phyloP scores from a whole-genome alignment of 2,888 invertebrate species.

The Microctonus brassicae region DNA sequence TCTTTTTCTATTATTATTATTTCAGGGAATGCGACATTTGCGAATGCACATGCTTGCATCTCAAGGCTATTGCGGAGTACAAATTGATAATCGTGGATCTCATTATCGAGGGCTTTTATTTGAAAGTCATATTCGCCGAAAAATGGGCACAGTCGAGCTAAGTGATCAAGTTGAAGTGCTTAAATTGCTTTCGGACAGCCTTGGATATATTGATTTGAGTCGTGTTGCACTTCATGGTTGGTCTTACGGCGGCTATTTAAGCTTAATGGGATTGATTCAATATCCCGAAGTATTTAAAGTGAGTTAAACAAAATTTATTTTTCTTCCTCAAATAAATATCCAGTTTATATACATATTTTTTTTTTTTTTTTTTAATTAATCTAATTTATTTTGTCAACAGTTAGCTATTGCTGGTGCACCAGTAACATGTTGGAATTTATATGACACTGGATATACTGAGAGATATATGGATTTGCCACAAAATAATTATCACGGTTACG shows the following conservation, averaged over 20 bases:
- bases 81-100: constrained; percentile 96
- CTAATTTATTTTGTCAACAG: constrained; percentile 58
- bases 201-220: constrained; percentile 91
- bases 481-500: constrained; percentile 84
- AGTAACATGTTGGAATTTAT: constrained; percentile 96
- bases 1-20: constrained; percentile 42
- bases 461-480: constrained; percentile 93
- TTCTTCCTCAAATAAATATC: constrained; percentile 25
- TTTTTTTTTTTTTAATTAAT: neutral
- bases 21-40: constrained; percentile 88
- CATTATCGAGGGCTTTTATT: constrained; percentile 92
- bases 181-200: constrained; percentile 84
- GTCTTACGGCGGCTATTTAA: constrained; percentile 99
- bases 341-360: neutral
- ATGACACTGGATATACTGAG: constrained; percentile 99
- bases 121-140: constrained; percentile 89
- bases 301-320: constrained; percentile 33
- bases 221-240: constrained; percentile 97
- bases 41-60: constrained; percentile 96
- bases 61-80: constrained; percentile 95
- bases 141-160: constrained; percentile 95
- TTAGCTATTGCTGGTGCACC: constrained; percentile 96
- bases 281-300: constrained; percentile 94
- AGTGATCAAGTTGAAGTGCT: constrained; percentile 96
- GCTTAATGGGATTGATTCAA: constrained; percentile 93